These are phyloP conservation scores for Tychaedon coryphoeus DNA, from an alignment of 2,113 vertebrate species.

Conservation along the genomic window DNA sequence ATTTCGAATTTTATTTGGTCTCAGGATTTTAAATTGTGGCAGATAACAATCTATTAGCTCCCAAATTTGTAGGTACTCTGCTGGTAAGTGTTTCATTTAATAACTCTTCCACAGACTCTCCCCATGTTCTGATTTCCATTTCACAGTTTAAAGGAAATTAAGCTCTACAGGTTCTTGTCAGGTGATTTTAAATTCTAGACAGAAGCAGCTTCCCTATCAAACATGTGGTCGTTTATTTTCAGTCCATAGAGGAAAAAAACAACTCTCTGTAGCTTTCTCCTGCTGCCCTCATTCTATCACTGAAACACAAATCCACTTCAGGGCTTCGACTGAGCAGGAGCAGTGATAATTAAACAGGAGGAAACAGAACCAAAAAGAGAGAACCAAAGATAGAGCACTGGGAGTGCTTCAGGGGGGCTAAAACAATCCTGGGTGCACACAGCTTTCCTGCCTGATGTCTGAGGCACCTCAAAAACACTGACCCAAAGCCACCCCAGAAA, in stretches of 20 bases:
- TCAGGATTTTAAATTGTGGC: conserved; percentile 4
- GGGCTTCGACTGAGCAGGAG: neutral
- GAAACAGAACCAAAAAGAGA: neutral
- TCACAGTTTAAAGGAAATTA: conserved; percentile 21
- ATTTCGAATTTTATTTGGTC: conserved; percentile 28
- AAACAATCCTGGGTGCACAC: neutral
- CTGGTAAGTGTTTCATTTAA: conserved; percentile 18
- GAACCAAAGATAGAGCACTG: neutral
- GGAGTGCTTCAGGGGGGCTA: neutral
- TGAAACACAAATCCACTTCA: neutral
- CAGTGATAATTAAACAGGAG: neutral
- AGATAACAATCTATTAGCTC: conserved; percentile 41
- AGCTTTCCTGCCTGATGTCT: neutral
- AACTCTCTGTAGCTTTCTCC: neutral
- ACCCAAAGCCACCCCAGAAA: neutral
- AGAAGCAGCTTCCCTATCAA: neutral
- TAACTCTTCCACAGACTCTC: neutral
- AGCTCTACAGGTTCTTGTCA: conserved; percentile 3
- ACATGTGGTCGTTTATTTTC: neutral
- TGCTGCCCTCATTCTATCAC: neutral
- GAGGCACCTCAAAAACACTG: neutral
- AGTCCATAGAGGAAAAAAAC: neutral
- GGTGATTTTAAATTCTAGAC: neutral
- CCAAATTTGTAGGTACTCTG: neutral
- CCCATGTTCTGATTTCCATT: neutral